Evolutionary conservation across 2,113 vertebrate genomes (phyloP).

Genomic region (Ceratotherium simum): DNA sequence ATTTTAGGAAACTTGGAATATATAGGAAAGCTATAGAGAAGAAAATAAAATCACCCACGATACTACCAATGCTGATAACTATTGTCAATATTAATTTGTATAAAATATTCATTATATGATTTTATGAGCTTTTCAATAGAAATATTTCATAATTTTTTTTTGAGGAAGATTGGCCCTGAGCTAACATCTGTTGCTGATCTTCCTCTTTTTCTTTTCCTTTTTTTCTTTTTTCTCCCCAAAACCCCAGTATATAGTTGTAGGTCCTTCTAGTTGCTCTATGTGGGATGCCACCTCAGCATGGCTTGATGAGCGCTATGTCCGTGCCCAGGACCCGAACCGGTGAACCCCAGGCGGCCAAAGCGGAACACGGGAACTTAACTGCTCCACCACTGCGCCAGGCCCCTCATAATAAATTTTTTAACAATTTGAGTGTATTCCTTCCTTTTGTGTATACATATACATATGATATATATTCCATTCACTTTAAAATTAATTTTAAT

Average conservation of each 20-base stretch:
- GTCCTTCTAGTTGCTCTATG: too few relatives aligned
- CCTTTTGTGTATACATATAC: background rate
- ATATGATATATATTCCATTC: background rate
- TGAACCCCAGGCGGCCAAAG: too few relatives aligned
- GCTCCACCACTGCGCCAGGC: too few relatives aligned
- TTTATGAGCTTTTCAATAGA: background rate
- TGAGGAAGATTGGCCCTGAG: too few relatives aligned
- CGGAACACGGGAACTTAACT: too few relatives aligned
- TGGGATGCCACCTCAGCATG: too few relatives aligned
- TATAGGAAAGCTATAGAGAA: background rate
- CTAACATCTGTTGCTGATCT: too few relatives aligned
- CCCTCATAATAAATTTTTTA: conserved; percentile 11
- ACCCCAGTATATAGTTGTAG: too few relatives aligned
- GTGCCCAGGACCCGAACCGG: too few relatives aligned
- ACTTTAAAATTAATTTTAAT: conserved; percentile 34
- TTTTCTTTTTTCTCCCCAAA: too few relatives aligned
- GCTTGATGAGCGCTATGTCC: too few relatives aligned
- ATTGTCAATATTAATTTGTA: background rate
- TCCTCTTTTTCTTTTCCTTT: too few relatives aligned
- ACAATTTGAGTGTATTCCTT: background rate
- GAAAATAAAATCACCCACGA: conserved; percentile 54
- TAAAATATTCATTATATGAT: background rate
- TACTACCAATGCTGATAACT: background rate
- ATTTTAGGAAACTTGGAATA: conserved; percentile 10
- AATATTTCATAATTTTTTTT: background rate